Conservation (phyloP, 2,113 vertebrate species). For the Pardalotus punctatus region DNA sequence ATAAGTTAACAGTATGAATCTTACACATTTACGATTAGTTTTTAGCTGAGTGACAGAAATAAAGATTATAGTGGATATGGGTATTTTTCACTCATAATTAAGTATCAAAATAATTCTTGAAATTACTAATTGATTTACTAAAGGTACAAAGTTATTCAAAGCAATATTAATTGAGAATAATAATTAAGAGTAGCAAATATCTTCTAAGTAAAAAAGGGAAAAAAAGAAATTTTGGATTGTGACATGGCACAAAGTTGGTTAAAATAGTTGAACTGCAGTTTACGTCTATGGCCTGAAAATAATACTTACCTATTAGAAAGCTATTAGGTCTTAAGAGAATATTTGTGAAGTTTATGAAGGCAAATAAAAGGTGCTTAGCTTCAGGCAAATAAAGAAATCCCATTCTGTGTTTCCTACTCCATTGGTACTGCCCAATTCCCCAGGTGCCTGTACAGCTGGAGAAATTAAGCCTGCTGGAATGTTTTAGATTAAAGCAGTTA, state of each 20-base stretch:
- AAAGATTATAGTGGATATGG: neutral
- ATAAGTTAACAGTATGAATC: neutral
- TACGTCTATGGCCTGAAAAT: neutral
- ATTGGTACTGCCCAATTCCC: neutral
- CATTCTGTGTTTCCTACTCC: neutral
- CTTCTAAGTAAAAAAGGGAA: neutral
- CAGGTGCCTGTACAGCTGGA: neutral
- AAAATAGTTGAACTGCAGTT: neutral
- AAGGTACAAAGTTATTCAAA: neutral
- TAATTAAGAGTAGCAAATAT: neutral
- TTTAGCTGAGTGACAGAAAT: conserved; percentile 1
- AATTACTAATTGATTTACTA: neutral
- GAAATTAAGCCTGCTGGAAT: conserved; percentile 29
- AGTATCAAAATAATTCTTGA: neutral
- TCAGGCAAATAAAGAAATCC: neutral
- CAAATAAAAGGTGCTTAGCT: neutral
- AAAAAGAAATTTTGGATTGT: neutral
- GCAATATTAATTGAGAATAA: neutral
- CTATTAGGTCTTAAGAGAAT: neutral
- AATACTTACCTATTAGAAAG: neutral
- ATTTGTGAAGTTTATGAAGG: neutral
- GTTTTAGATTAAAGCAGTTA: conserved; percentile 55
- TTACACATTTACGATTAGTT: neutral
- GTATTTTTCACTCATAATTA: conserved; percentile 19
- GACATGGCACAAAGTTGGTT: neutral